A percentile compares a stretch with the other conserved stretches of the same genome.
Evolutionary conservation across 2,797 vertebrate species (phyloP).

Genomic region (Tadarida brasiliensis): DNA sequence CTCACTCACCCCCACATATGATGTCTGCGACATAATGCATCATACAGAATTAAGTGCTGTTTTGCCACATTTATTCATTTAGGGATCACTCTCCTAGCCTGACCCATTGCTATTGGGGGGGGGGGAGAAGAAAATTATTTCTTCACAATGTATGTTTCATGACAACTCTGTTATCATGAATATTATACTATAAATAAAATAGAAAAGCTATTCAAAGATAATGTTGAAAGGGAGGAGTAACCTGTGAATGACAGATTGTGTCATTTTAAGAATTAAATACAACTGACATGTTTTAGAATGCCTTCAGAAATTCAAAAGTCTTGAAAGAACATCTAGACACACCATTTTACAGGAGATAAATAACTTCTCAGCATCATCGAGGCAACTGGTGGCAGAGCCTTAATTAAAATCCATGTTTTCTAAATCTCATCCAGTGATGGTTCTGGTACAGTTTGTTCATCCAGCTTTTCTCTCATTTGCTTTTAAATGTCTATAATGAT

Average conservation of each 20-base stretch:
- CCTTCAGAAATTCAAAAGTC: neutral
- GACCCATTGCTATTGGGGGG: neutral
- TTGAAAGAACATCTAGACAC: neutral
- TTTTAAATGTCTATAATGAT: neutral
- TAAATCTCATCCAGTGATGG: neutral
- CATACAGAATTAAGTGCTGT: neutral
- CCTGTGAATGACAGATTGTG: neutral
- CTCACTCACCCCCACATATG: neutral
- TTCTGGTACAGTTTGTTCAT: neutral
- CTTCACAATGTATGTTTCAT: neutral
- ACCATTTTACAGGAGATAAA: neutral
- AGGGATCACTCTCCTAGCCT: neutral
- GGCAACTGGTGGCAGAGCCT: neutral
- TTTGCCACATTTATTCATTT: neutral
- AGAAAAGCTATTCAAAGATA: neutral
- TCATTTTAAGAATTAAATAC: neutral
- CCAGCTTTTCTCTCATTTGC: conserved; percentile 16
- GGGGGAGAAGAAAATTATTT: neutral
- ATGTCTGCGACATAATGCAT: neutral
- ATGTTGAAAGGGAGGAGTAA: neutral
- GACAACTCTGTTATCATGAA: neutral
- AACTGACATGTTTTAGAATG: neutral
- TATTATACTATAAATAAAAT: neutral
- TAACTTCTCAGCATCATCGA: neutral
- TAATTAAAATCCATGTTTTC: neutral